Base-by-base conservation (phyloP, 2,113 vertebrate species). In the Hyla sarda region DNA sequence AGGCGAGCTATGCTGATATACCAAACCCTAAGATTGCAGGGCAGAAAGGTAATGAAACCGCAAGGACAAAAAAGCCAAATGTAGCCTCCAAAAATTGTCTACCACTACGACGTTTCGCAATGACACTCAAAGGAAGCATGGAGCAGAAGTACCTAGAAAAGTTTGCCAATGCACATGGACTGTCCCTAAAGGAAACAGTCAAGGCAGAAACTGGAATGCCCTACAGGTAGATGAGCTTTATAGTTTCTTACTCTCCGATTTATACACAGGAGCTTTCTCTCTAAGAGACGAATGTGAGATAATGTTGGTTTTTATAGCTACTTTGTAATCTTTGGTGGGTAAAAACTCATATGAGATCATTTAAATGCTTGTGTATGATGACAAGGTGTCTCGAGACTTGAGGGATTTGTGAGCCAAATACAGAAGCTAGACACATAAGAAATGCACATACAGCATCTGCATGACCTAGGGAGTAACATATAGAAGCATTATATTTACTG, bases 101-200 rank as follows among this genome's bases (percentile, higher is more conserved):
- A 0, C 91, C 92, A 0, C 52, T 92, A 6, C 77, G 88, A 67
- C 87, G 93, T 89, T 92, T 96, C 92, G 89, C 91, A 0, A 90
- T 87, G 3, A 92, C 89, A 52, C 87, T 65, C 37, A 92, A 92
- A n/a, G 86, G 5, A 0, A 73, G 83, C 2, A 5, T 37, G 0
- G 94, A 97, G 87, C 89, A 94, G 60, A 96, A 95, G 71, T 90
- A 92, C 37, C 91, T 97, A 91, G 95, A 97, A 90, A 94, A 91
- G 90, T 96, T 97, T 89, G 92, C 97, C 83, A 93, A 92, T 54
- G 90, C 92, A 32, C 97, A 98, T 10, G 92, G 95, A 23, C 30
- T 98, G 87, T 94, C 94, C 0, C 88, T 96, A 89, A 95, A 94
- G 0, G 94, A 96, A 76, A 95, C 95, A 1, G 90, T 93, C 84